Evolutionary conservation across 1,140 invertebrate species (phyloP).

Genomic region (Micrasema longulum): DNA sequence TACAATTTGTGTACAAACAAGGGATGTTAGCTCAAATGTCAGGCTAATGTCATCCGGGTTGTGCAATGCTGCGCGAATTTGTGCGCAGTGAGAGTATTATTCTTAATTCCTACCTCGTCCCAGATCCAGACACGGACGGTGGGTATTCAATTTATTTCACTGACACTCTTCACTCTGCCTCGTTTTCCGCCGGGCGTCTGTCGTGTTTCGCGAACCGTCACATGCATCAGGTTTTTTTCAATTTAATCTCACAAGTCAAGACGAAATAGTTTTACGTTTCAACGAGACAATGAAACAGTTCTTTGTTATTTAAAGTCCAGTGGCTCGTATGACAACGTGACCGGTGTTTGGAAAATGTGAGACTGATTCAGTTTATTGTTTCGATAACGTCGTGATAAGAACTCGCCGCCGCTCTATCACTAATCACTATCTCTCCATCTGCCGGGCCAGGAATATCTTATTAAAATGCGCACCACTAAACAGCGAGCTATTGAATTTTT

Average conservation of each 20-base stretch:
- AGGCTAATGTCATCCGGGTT: constrained; percentile 38
- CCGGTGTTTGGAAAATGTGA: constrained; percentile 1
- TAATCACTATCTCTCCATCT: constrained; percentile 1
- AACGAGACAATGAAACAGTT: too few relatives aligned
- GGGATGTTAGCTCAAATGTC: constrained; percentile 17
- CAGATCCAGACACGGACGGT: constrained; percentile 1
- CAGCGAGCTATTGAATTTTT: too few relatives aligned
- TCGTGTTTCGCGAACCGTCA: too few relatives aligned
- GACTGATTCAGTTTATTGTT: constrained; percentile 16
- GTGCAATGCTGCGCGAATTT: constrained; percentile 21
- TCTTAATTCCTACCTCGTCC: neutral
- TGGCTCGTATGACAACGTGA: constrained; percentile 11
- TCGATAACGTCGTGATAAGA: constrained; percentile 20
- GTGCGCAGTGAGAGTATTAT: constrained; percentile 13
- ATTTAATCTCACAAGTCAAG: too few relatives aligned
- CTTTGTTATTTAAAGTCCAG: too few relatives aligned
- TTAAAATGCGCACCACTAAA: neutral
- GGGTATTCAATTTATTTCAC: too few relatives aligned
- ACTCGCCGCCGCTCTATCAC: neutral
- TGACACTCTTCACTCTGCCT: neutral
- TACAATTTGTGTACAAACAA: too few relatives aligned
- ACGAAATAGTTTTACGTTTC: too few relatives aligned
- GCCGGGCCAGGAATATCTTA: neutral
- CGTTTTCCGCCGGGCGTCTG: too few relatives aligned
- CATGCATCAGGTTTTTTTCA: too few relatives aligned